Conservation (phyloP, 2,113 vertebrate genomes). For the Rafetus swinhoei region DNA sequence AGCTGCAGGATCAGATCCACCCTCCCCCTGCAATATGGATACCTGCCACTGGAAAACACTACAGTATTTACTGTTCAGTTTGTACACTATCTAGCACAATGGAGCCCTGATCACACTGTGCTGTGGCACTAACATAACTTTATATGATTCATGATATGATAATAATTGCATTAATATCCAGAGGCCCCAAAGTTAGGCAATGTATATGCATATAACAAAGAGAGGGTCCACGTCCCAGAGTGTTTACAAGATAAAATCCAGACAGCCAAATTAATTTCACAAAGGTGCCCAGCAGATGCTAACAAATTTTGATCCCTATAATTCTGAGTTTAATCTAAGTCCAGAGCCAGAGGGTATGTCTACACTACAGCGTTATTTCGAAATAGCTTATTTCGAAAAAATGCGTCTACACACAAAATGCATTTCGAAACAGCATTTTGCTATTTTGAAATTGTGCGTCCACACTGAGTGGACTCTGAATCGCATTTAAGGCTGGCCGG, state of each 20-base stretch:
- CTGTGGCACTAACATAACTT: neutral
- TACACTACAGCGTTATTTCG: too few species aligned
- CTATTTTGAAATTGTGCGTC: too few species aligned
- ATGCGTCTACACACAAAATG: too few species aligned
- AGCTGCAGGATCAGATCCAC: neutral
- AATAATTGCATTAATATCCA: neutral
- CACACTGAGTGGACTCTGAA: too few species aligned
- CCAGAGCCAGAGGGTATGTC: neutral
- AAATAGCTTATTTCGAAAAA: too few species aligned
- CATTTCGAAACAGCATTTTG: too few species aligned
- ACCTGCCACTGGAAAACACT: neutral
- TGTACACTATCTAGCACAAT: neutral
- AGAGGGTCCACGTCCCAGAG: neutral
- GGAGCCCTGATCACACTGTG: neutral
- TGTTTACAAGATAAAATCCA: neutral
- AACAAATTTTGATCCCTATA: neutral
- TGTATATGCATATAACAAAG: neutral
- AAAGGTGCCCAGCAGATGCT: neutral
- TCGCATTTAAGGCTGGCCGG: too few species aligned
- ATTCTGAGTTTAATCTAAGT: neutral
- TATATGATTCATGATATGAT: neutral
- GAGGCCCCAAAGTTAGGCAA: neutral
- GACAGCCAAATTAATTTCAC: neutral
- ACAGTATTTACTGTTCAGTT: neutral
- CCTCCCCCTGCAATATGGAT: neutral